A percentile compares a stretch with the other conserved stretches of the same genome.
Evolutionary conservation across 2,797 vertebrate species (phyloP).

Genomic region (Erethizon dorsatum): DNA sequence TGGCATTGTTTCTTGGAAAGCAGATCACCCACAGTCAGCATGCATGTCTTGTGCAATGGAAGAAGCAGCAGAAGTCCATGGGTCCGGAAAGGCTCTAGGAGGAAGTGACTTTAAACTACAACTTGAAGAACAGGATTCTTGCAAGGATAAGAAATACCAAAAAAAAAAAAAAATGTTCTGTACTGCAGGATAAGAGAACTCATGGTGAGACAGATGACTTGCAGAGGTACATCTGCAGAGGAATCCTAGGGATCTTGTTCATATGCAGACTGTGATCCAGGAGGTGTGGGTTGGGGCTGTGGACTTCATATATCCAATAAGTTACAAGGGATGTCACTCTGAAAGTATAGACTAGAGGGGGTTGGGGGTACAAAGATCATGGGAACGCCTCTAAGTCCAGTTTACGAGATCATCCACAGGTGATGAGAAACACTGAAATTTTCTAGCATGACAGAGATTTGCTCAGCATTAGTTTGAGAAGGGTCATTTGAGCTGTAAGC

Average conservation of each 20-base stretch:
- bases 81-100: background rate
- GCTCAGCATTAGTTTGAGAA: background rate
- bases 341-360: background rate
- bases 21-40: too few species aligned
- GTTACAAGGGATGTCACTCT: background rate
- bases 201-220: background rate
- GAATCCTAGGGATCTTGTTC: background rate
- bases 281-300: background rate
- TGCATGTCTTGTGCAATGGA: background rate
- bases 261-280: background rate
- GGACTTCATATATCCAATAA: background rate
- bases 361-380: background rate
- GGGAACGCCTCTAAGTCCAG: too few species aligned
- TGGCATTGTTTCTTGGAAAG: background rate
- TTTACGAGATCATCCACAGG: background rate
- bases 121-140: background rate
- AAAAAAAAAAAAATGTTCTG: background rate
- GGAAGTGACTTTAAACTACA: background rate
- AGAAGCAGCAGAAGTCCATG: background rate
- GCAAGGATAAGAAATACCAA: background rate
- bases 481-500: background rate
- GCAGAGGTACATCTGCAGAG: background rate
- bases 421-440: background rate
- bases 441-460: background rate
- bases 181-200: background rate